These are phyloP conservation scores for Drosophila putrida DNA, from an alignment of 2,888 invertebrate species.

Conservation along the genomic window DNA sequence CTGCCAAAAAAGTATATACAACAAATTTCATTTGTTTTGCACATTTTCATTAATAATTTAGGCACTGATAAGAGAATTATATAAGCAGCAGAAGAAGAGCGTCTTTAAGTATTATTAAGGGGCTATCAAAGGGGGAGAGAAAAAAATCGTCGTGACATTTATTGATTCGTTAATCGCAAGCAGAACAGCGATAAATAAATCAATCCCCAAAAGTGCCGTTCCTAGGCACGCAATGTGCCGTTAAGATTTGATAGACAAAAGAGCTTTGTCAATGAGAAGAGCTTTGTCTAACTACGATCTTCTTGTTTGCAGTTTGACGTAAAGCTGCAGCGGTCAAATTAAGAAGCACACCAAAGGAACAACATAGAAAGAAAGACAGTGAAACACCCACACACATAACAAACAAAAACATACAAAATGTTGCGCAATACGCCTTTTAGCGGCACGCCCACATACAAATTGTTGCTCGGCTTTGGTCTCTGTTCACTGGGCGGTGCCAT, in stretches of 20 bases:
- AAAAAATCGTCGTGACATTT: constrained; percentile 7
- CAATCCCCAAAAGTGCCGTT: constrained; percentile 3
- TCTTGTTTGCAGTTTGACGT: constrained; percentile 42
- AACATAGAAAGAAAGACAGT: not conserved
- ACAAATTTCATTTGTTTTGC: constrained; percentile 16
- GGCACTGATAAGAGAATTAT: constrained; percentile 45
- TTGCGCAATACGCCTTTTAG: constrained; percentile 76
- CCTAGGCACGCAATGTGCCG: constrained; percentile 19
- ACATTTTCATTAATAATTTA: constrained; percentile 38
- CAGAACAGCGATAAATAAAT: constrained; percentile 9
- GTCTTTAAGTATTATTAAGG: not conserved
- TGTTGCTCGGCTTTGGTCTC: constrained; percentile 89
- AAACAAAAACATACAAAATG: constrained; percentile 59
- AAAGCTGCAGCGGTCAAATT: constrained; percentile 2
- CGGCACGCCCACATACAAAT: constrained; percentile 86
- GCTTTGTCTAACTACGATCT: constrained; percentile 14
- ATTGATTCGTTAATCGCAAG: constrained; percentile 31
- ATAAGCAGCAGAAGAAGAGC: constrained; percentile 8
- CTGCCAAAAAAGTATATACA: constrained; percentile 36
- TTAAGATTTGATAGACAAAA: constrained; percentile 15
- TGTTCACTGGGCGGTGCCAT: constrained; percentile 90
- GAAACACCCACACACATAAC: constrained; percentile 9
- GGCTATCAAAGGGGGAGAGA: not conserved
- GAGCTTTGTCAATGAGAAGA: constrained; percentile 1
- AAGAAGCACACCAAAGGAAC: not conserved